phyloP scores from a whole-genome alignment of 2,797 vertebrate species.

The Gobionotothen gibberifrons region DNA sequence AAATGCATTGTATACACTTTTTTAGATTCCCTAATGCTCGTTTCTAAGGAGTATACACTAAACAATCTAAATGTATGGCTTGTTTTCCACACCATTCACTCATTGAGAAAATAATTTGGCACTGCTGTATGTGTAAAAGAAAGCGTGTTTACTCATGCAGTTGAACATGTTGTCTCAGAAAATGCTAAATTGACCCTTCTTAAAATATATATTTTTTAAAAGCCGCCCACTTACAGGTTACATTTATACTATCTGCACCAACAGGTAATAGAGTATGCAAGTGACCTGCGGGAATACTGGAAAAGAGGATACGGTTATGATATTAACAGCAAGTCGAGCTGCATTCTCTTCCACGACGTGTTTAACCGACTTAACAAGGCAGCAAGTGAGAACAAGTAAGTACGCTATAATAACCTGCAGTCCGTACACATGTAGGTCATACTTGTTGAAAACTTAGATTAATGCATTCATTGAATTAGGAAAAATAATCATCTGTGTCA shows the following conservation, averaged over 20 bases:
- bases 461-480: background rate
- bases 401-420: background rate
- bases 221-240: background rate
- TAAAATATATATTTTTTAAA: background rate
- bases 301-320: conserved; percentile 90
- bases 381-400: conserved; percentile 77
- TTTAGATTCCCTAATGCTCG: background rate
- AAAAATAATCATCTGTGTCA: background rate
- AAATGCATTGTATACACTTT: no score
- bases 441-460: no score
- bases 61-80: background rate
- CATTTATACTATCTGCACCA: conserved; percentile 6
- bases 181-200: background rate
- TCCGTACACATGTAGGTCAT: background rate
- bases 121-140: background rate
- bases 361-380: conserved; percentile 87
- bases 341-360: conserved; percentile 90
- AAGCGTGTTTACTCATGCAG: background rate
- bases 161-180: background rate
- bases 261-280: conserved; percentile 92
- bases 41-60: background rate
- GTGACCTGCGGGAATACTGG: conserved; percentile 93
- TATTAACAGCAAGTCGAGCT: conserved; percentile 92
- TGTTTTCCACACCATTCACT: background rate
- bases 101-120: background rate